These are phyloP conservation scores for Strigamia maritima DNA, from an alignment of 2,888 invertebrate species.

Conservation along the genomic window DNA sequence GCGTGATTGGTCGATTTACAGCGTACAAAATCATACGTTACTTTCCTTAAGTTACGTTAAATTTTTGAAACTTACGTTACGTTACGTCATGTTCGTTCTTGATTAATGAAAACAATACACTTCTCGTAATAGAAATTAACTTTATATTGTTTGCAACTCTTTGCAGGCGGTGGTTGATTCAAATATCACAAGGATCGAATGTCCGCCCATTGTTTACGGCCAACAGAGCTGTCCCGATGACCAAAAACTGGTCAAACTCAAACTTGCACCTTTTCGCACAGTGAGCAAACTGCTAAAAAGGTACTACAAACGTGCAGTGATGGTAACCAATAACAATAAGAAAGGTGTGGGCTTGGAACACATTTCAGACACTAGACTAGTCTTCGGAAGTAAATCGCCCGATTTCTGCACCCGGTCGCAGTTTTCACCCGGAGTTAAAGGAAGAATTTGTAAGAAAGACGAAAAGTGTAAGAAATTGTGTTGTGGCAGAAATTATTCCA, in stretches of 20 bases:
- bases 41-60: too few species aligned
- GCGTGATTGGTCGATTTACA: too few species aligned
- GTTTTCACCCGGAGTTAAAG: neutral
- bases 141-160: neutral
- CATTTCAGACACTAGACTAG: neutral
- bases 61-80: too few species aligned
- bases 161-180: neutral
- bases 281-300: neutral
- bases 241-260: neutral
- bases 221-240: neutral
- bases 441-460: neutral
- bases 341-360: neutral
- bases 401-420: neutral
- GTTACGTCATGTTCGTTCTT: too few species aligned
- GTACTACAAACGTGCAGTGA: neutral
- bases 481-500: neutral
- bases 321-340: neutral
- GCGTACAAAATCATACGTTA: too few species aligned
- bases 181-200: neutral
- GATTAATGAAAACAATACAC: neutral
- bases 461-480: neutral
- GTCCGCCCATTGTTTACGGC: neutral
- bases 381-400: neutral
- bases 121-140: neutral
- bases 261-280: neutral